Evolutionary conservation across 2,888 invertebrate genomes (phyloP).

Genomic region (Noctua comes): DNA sequence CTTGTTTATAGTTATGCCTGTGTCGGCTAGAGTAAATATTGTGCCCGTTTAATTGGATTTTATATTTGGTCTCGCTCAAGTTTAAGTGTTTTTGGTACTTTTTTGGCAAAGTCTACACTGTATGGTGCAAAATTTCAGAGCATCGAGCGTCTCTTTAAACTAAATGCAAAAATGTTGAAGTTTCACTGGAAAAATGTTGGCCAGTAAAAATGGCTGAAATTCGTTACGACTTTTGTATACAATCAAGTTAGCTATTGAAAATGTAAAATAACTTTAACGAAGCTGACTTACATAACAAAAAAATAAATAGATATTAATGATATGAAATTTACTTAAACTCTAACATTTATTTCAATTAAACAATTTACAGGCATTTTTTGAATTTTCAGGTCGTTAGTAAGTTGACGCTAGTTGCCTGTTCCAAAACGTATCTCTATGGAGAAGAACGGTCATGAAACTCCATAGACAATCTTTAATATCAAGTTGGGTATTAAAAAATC

Average conservation of each 20-base stretch:
- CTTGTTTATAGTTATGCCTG: constrained; percentile 60
- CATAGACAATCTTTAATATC: background rate
- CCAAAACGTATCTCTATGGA: background rate
- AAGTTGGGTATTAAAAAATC: background rate
- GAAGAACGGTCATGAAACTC: background rate
- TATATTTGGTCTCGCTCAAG: constrained; percentile 67
- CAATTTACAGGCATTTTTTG: background rate
- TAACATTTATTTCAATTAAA: background rate
- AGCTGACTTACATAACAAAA: background rate
- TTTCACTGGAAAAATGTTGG: background rate
- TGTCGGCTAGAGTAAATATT: constrained; percentile 72
- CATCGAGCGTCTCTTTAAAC: constrained; percentile 2
- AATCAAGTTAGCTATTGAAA: background rate
- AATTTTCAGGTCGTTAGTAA: background rate
- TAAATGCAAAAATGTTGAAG: constrained; percentile 15
- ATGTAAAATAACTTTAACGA: background rate
- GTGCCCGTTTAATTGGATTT: constrained; percentile 77
- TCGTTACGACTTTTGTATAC: too few relatives aligned
- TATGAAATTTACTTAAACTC: background rate
- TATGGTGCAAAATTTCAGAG: background rate
- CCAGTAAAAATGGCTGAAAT: background rate
- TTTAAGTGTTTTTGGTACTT: constrained; percentile 64
- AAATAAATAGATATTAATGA: background rate
- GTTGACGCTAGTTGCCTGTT: background rate
- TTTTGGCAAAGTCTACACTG: constrained; percentile 31